Evolutionary conservation across 92 coral and sea anemone species (phyloP).

Genomic region (Isaurus tuberculatus): DNA sequence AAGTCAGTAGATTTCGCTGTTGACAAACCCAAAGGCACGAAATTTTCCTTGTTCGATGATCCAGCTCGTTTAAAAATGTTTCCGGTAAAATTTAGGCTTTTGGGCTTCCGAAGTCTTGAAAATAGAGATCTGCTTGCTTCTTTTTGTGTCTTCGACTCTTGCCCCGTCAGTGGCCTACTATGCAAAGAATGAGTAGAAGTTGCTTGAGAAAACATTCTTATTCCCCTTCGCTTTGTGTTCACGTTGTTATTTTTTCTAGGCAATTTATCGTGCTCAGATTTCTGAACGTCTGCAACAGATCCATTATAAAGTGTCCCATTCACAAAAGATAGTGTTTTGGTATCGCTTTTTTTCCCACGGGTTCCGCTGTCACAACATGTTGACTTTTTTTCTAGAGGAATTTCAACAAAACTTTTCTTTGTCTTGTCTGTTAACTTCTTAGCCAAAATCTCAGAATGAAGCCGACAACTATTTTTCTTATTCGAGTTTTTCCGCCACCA

Average conservation of each 20-base stretch:
- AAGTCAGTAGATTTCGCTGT: constrained; percentile 10
- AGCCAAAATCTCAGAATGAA: constrained; percentile 5
- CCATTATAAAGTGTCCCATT: constrained; percentile 37
- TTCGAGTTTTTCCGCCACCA: constrained; percentile 12
- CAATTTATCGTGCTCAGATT: constrained; percentile 28
- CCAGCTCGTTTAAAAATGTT: background rate
- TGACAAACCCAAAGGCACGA: constrained; percentile 11
- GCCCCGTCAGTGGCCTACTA: background rate
- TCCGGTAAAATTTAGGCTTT: constrained; percentile 41
- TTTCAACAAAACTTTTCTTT: constrained; percentile 3
- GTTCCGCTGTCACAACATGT: constrained; percentile 9
- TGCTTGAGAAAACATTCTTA: constrained; percentile 34
- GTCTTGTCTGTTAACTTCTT: background rate
- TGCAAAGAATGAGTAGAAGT: constrained; percentile 8
- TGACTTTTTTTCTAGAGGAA: constrained; percentile 4
- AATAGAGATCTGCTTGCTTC: constrained; percentile 4
- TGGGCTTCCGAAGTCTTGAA: constrained; percentile 31
- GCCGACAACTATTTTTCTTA: background rate
- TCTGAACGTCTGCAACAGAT: constrained; percentile 21
- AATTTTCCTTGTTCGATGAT: constrained; percentile 16
- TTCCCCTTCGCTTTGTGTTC: constrained; percentile 19
- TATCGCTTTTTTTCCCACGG: constrained; percentile 38
- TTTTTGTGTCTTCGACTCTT: constrained; percentile 5
- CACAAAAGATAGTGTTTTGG: constrained; percentile 39
- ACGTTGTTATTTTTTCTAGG: constrained; percentile 36